A percentile compares a stretch with the other conserved stretches of the same genome.
Evolutionary conservation across 2,113 vertebrate genomes (phyloP).

Genomic region (Callionymus lyra): DNA sequence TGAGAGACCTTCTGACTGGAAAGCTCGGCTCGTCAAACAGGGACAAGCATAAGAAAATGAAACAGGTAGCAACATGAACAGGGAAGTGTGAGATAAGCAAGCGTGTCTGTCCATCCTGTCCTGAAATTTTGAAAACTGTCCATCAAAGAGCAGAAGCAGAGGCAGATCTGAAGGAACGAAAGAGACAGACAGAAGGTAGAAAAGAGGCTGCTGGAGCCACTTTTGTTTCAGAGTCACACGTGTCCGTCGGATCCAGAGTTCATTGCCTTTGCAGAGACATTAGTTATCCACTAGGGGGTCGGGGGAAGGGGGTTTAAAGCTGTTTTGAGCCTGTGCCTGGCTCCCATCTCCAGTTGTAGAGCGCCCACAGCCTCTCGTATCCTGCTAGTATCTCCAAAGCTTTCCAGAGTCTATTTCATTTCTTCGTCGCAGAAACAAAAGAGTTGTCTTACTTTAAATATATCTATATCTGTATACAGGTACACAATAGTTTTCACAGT

Average conservation of each 20-base stretch:
- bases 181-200: constrained; percentile 51
- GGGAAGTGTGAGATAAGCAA: constrained; percentile 58
- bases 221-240: constrained; percentile 61
- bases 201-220: constrained; percentile 62
- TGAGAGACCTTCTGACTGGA: constrained; percentile 54
- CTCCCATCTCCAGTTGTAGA: constrained; percentile 66
- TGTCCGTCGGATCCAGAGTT: constrained; percentile 68
- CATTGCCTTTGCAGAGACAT: constrained; percentile 62
- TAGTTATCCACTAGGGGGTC: constrained; percentile 62
- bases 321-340: constrained; percentile 60
- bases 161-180: constrained; percentile 56
- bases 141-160: constrained; percentile 63
- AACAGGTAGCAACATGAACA: constrained; percentile 62
- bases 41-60: constrained; percentile 62
- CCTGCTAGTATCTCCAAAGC: constrained; percentile 79
- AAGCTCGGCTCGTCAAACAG: constrained; percentile 52
- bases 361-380: constrained; percentile 72
- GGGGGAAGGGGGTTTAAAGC: constrained; percentile 45
- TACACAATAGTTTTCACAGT: constrained; percentile 87
- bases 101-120: constrained; percentile 65
- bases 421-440: constrained; percentile 65
- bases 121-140: constrained; percentile 61
- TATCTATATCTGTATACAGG: constrained; percentile 77
- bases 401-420: constrained; percentile 69
- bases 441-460: constrained; percentile 73